Evolutionary conservation across 2,113 vertebrate genomes (phyloP).

Genomic region (human): DNA sequence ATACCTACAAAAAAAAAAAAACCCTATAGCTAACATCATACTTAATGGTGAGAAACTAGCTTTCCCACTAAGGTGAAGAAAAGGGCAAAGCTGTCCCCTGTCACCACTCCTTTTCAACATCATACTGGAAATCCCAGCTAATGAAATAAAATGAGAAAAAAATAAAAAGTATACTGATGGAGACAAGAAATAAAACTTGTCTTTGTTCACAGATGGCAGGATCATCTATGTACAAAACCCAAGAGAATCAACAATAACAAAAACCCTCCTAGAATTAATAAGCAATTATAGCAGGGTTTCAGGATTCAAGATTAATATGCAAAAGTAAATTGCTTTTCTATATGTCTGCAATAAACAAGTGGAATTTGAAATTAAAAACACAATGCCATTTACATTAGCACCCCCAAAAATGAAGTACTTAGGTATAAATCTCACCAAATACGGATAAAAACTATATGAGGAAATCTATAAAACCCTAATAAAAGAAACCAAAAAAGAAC

Average conservation of each 20-base stretch:
- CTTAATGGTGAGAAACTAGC: not conserved
- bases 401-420: not conserved
- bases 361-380: not conserved
- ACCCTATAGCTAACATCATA: not conserved
- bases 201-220: not conserved
- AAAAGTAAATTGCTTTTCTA: not conserved
- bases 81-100: not conserved
- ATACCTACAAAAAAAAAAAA: not conserved
- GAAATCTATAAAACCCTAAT: not conserved
- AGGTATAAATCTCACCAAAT: not conserved
- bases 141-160: not conserved
- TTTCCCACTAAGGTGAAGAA: not conserved
- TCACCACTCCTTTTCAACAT: not conserved
- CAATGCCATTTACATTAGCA: not conserved
- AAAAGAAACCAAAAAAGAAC: not conserved
- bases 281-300: not conserved
- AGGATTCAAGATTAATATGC: not conserved
- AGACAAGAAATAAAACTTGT: not conserved
- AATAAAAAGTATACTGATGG: not conserved
- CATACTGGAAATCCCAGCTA: not conserved
- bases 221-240: not conserved
- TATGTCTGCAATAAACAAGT: not conserved
- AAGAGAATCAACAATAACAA: not conserved
- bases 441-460: not conserved
- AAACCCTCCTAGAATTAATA: not conserved